Conservation (phyloP, 2,797 vertebrate genomes). For the Rhinoraja longicauda region DNA sequence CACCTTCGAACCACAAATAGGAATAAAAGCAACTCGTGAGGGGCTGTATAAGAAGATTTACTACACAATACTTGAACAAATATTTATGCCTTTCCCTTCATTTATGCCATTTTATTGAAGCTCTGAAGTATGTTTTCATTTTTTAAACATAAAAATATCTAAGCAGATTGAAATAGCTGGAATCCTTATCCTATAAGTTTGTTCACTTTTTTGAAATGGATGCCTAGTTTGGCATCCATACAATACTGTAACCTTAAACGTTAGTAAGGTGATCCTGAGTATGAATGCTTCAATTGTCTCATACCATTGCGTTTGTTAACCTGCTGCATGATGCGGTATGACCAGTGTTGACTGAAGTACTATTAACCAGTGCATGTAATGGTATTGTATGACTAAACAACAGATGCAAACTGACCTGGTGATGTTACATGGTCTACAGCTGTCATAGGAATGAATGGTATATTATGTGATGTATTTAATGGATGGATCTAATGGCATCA, state of each 20-base stretch:
- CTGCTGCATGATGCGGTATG: not conserved
- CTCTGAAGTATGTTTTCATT: not conserved
- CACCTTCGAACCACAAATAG: no score
- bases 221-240: not conserved
- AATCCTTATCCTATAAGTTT: not conserved
- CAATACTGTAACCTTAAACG: not conserved
- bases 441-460: not conserved
- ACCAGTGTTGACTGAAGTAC: not conserved
- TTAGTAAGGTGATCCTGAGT: not conserved
- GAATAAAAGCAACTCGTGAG: no score
- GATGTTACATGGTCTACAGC: not conserved
- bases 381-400: not conserved
- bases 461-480: not conserved
- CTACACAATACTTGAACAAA: not conserved
- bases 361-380: not conserved
- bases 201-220: not conserved
- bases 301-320: conserved; percentile 5
- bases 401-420: not conserved
- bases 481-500: not conserved
- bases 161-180: not conserved
- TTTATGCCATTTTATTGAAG: not conserved
- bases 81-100: not conserved
- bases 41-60: no score
- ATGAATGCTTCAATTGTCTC: not conserved
- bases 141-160: not conserved